These are phyloP conservation scores for Antrozous pallidus DNA, from an alignment of 2,797 vertebrate genomes.

Conservation along the genomic window DNA sequence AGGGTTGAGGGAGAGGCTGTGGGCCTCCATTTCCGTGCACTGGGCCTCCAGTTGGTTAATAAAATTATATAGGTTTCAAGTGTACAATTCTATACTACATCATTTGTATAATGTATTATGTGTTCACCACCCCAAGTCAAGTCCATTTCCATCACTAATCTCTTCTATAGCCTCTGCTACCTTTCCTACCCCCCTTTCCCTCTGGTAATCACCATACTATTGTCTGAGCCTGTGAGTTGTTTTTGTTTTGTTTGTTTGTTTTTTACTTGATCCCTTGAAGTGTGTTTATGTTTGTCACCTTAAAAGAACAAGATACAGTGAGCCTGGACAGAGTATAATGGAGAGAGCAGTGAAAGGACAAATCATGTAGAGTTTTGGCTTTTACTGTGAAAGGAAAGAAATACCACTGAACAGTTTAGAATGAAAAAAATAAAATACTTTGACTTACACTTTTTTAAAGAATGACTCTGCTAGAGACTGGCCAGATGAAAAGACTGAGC, in stretches of 20 bases:
- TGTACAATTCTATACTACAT: neutral
- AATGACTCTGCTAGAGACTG: neutral
- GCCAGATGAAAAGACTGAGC: neutral
- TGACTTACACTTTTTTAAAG: neutral
- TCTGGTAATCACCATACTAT: neutral
- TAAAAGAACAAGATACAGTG: neutral
- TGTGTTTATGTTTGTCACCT: neutral
- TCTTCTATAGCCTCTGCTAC: neutral
- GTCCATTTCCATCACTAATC: neutral
- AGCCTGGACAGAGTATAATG: neutral
- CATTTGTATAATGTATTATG: neutral
- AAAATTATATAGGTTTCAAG: neutral
- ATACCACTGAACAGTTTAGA: neutral
- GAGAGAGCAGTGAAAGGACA: neutral
- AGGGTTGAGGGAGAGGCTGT: no score
- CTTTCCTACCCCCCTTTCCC: neutral
- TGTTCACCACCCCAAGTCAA: neutral
- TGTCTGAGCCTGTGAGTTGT: neutral
- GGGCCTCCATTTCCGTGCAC: no score
- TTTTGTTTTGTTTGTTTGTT: neutral
- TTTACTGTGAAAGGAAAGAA: neutral
- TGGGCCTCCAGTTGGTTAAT: neutral
- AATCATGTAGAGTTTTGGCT: neutral
- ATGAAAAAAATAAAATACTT: neutral
- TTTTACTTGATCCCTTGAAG: neutral